Conservation (phyloP, 2,113 vertebrate genomes). For the Phoxinus phoxinus region DNA sequence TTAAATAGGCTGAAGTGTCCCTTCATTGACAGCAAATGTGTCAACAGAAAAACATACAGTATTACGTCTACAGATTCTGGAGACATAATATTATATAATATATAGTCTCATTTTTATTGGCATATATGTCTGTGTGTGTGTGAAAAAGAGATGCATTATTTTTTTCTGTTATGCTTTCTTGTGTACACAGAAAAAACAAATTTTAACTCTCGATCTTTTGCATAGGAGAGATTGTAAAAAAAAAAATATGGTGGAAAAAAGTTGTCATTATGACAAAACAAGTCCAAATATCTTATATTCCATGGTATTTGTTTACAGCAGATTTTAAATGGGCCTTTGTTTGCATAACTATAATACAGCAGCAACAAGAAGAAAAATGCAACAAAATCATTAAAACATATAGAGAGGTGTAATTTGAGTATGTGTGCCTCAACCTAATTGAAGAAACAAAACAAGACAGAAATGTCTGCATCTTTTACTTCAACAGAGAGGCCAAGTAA, state of each 20-base stretch:
- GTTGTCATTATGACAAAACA: background rate
- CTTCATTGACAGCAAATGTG: background rate
- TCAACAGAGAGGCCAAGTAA: conserved; percentile 32
- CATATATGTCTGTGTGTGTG: no score
- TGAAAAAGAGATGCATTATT: no score
- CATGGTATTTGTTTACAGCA: background rate
- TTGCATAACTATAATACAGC: background rate
- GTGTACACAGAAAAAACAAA: background rate
- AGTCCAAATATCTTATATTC: background rate
- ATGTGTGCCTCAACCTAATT: background rate
- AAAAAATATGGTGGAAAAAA: background rate
- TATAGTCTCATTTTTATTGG: no score
- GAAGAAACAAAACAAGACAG: conserved; percentile 25
- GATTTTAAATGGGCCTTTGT: background rate
- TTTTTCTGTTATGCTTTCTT: background rate
- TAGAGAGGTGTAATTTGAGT: conserved; percentile 13
- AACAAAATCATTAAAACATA: conserved; percentile 30
- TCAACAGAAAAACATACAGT: background rate
- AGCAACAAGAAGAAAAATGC: background rate
- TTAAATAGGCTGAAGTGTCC: background rate
- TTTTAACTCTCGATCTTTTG: background rate
- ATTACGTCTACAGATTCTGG: background rate
- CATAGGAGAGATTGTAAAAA: background rate
- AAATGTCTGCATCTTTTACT: conserved; percentile 30
- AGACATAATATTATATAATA: background rate